Evolutionary conservation across 1,140 invertebrate genomes (phyloP), one percentile per base, ranked within the genome.

Genomic region (Bombus sibiricus): DNA sequence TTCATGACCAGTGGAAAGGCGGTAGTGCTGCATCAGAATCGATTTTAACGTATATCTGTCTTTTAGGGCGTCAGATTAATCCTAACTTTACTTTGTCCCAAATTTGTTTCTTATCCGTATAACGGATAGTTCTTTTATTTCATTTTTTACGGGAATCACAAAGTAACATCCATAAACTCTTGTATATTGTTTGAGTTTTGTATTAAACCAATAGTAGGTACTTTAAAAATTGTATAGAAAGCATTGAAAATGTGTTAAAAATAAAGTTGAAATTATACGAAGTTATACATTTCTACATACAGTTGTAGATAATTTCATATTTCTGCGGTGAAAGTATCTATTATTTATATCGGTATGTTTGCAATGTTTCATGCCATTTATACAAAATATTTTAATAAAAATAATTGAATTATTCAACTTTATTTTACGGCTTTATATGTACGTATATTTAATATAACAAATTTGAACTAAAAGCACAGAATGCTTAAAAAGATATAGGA

Each of bases 1-100:
- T 90, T 90, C 86, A 89, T 79, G 79, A 85, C 75, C 86, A 71
- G 85, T 57, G 85, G 78, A 72, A 86, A 88, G 82, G 89, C 68
- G 69, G 72, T 75, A 69, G 83, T 80, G 86, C 77, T 90, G 89
- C 88, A 89, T 83, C 88, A 88, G 89, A 90, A 90, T 90, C 89
- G 89, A 90, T 89, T 89, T 80, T 74, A 83, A 78, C 75, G 57
- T 88, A 73, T 89, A 47, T 90, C 81, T 82, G 77, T 81, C 59
- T 76, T 62, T 84, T 79, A 72, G 39, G 71, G 74, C 39, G 80
- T 72, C 76, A 85, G 74, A 88, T 90, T 86, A 83, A 84, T 62
- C 72, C 68, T 57, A 69, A 81, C 68, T 47, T 57, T 41, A n/a
- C 68, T 79, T 72, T 83, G 68, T 81, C 34, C 62, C 43, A 22